phyloP scores from a whole-genome alignment of 2,797 vertebrate species.

The Sebastes dallii region DNA sequence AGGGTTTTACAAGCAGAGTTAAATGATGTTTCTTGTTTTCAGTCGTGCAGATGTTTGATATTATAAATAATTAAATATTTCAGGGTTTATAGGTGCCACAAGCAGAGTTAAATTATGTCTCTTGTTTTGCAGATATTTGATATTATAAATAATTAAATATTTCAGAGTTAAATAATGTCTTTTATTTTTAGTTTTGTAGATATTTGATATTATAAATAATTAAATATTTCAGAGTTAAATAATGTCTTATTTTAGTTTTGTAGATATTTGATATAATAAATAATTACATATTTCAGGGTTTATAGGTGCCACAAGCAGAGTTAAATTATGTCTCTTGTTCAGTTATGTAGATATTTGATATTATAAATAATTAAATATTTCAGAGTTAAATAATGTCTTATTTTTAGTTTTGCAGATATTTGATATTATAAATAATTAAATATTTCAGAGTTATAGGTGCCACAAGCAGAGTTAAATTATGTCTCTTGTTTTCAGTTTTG shows the following conservation, averaged over 20 bases:
- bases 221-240: too few species aligned
- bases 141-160: not conserved
- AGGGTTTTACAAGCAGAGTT: not conserved
- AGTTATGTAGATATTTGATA: too few species aligned
- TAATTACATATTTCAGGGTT: too few species aligned
- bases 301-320: too few species aligned
- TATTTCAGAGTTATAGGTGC: not conserved
- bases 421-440: not conserved
- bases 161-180: rapidly evolving
- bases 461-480: not conserved
- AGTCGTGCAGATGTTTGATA: not conserved
- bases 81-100: too few species aligned
- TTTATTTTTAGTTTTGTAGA: rapidly evolving
- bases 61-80: too few species aligned
- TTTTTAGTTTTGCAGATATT: rapidly evolving
- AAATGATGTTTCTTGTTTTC: rapidly evolving
- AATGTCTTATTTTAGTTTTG: too few species aligned
- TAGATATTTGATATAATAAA: too few species aligned
- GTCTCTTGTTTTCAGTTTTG: rapidly evolving
- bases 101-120: too few species aligned
- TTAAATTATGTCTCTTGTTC: too few species aligned
- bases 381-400: rapidly evolving
- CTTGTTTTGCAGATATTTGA: too few species aligned
- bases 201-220: not conserved
- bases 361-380: too few species aligned